Conservation (phyloP, 1,140 invertebrate species). For the Formica selysi region DNA sequence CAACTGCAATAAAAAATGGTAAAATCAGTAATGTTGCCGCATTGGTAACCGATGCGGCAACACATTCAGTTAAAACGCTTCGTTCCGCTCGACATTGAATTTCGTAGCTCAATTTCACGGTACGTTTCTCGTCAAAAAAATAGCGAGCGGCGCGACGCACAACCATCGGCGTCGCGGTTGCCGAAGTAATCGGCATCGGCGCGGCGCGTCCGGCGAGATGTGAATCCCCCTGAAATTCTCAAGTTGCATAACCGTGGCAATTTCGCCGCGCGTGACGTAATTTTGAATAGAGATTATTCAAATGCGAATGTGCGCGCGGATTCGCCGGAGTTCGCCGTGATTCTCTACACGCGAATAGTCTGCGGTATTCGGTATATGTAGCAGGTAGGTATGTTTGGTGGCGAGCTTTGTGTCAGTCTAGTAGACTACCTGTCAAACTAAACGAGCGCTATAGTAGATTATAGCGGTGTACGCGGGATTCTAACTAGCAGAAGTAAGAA, state of each 20-base stretch:
- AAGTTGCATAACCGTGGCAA: slow-evolving; percentile 81
- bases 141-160: background rate
- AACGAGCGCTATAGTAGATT: slow-evolving; percentile 64
- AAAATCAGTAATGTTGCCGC: slow-evolving; percentile 53
- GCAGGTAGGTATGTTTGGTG: slow-evolving; percentile 68
- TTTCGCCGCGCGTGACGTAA: slow-evolving; percentile 80
- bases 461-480: slow-evolving; percentile 30
- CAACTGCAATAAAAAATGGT: slow-evolving; percentile 44
- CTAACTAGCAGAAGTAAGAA: slow-evolving; percentile 36
- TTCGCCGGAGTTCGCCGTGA: slow-evolving; percentile 61
- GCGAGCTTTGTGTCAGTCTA: slow-evolving; percentile 74
- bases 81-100: slow-evolving; percentile 53
- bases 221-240: slow-evolving; percentile 77
- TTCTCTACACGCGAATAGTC: slow-evolving; percentile 3
- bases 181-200: slow-evolving; percentile 20
- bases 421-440: slow-evolving; percentile 78
- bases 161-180: slow-evolving; percentile 18
- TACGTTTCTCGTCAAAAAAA: slow-evolving; percentile 64
- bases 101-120: slow-evolving; percentile 57
- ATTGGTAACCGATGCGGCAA: slow-evolving; percentile 17
- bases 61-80: slow-evolving; percentile 52
- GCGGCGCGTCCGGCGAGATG: slow-evolving; percentile 57
- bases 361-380: background rate
- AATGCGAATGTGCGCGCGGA: slow-evolving; percentile 71
- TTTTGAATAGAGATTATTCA: slow-evolving; percentile 81